These are phyloP conservation scores for Brachystomella parvula DNA, from an alignment of 1,140 invertebrate genomes.

Conservation along the genomic window DNA sequence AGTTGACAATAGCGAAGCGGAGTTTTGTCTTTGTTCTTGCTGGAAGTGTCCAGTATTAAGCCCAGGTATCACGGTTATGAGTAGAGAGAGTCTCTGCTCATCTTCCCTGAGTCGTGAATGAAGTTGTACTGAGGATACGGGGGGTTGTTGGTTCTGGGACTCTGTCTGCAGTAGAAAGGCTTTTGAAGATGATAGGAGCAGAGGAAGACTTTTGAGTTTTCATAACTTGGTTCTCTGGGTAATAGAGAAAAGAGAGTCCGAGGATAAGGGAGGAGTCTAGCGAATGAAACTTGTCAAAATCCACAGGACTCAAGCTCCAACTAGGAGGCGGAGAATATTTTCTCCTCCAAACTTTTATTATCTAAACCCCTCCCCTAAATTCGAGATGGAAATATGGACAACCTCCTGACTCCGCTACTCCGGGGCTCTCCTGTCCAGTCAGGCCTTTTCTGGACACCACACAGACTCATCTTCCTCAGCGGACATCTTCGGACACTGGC, in stretches of 20 bases:
- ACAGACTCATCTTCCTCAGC: not conserved
- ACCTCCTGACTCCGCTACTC: no score
- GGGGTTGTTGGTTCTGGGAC: no score
- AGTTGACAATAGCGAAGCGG: no score
- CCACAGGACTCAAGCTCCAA: not conserved
- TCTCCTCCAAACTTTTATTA: not conserved
- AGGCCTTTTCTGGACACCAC: not conserved
- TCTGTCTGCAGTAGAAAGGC: no score
- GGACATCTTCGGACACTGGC: not conserved
- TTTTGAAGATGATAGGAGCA: not conserved
- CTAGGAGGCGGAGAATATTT: conserved; percentile 2
- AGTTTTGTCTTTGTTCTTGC: no score
- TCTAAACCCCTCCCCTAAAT: not conserved
- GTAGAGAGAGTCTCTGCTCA: no score
- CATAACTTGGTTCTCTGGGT: not conserved
- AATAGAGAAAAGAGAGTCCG: not conserved
- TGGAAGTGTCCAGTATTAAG: no score
- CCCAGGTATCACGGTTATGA: no score
- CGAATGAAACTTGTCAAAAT: conserved; percentile 3
- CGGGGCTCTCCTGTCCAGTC: no score
- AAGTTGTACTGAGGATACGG: no score
- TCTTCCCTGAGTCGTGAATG: no score
- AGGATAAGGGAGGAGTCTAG: not conserved
- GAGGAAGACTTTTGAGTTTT: conserved; percentile 2
- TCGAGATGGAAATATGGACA: conserved; percentile 1